Evolutionary conservation across 2,888 invertebrate genomes (phyloP).

Genomic region (Lepas anatifera): DNA sequence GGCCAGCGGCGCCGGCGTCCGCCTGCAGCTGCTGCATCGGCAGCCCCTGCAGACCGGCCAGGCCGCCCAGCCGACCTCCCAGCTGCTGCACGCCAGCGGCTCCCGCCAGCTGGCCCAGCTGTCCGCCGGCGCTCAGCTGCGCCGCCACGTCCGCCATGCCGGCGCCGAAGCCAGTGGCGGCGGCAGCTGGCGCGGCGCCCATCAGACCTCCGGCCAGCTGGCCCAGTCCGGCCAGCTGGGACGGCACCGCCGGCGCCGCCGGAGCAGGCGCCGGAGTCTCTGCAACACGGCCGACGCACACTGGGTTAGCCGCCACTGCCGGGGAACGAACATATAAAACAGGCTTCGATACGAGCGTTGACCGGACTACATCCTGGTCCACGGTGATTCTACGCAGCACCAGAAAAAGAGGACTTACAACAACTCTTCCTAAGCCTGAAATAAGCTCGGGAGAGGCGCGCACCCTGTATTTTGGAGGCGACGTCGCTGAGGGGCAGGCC

Average conservation of each 20-base stretch:
- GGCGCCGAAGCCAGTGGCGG: neutral
- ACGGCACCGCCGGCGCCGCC: neutral
- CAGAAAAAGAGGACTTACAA: no score
- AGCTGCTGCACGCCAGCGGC: neutral
- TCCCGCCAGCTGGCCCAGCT: neutral
- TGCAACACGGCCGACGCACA: neutral
- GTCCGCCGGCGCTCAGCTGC: neutral
- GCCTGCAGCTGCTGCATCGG: neutral
- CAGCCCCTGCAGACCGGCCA: neutral
- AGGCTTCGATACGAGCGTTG: no score
- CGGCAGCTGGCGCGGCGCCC: neutral
- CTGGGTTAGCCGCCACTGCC: no score
- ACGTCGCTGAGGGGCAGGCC: slow-evolving; percentile 82
- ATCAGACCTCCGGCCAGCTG: neutral
- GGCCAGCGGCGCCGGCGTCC: neutral
- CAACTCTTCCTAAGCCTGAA: no score
- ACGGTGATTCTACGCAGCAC: no score
- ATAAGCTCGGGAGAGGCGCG: neutral
- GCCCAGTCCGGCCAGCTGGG: neutral
- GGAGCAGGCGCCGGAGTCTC: neutral
- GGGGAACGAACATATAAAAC: no score
- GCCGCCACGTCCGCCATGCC: slow-evolving; percentile 10
- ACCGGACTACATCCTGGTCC: no score
- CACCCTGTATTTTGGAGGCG: slow-evolving; percentile 33
- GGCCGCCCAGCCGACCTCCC: neutral